Percentiles rank a stretch among this genome's conserved stretches.
These are phyloP conservation scores for Camptogramma bilineatum DNA, from an alignment of 2,888 invertebrate genomes.

Conservation along the genomic window DNA sequence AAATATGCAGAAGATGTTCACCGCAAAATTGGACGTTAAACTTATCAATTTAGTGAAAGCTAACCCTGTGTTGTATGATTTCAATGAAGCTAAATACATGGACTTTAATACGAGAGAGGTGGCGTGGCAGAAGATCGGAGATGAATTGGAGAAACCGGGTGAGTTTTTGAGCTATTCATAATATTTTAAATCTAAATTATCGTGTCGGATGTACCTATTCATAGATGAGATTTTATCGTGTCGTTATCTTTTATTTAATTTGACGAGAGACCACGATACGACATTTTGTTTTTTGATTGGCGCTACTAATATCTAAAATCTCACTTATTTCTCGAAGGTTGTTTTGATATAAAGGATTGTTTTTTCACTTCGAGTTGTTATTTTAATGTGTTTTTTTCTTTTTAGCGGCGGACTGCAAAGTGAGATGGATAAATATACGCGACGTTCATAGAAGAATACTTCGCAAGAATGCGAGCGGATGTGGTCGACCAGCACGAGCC, in stretches of 20 bases:
- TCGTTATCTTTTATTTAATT: conserved; percentile 23
- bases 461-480: conserved; percentile 54
- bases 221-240: conserved; percentile 13
- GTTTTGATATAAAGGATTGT: background rate
- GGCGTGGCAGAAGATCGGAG: conserved; percentile 79
- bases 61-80: conserved; percentile 70
- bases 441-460: conserved; percentile 75
- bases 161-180: conserved; percentile 42
- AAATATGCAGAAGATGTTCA: conserved; percentile 55
- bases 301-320: conserved; percentile 25
- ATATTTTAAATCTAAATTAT: conserved; percentile 26
- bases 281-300: conserved; percentile 24
- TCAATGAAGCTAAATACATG: conserved; percentile 71
- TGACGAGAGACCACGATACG: conserved; percentile 28
- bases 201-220: conserved; percentile 43
- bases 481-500: conserved; percentile 50
- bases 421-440: conserved; percentile 78
- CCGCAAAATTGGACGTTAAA: conserved; percentile 65
- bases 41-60: conserved; percentile 68
- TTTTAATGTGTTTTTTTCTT: conserved; percentile 28
- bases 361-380: background rate
- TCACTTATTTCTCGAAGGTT: conserved; percentile 31
- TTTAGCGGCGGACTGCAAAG: conserved; percentile 75
- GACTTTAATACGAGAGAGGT: conserved; percentile 77
- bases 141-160: conserved; percentile 74